Conservation (phyloP, 2,113 vertebrate genomes). For the Tenebrosternarchus preto region DNA sequence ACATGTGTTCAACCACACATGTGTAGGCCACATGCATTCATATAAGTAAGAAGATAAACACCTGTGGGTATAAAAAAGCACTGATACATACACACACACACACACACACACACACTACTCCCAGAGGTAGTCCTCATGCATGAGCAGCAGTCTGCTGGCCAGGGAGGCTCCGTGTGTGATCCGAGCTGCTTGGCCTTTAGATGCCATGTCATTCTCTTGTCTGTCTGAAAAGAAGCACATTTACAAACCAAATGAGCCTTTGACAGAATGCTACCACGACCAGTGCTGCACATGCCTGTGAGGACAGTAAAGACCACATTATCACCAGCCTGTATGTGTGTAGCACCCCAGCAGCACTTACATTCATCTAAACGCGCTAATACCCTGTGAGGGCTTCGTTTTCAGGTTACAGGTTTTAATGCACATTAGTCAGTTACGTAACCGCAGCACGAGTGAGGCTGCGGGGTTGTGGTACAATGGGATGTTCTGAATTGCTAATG, state of each 20-base stretch:
- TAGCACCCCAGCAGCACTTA: not conserved
- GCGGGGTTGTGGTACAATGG: slow-evolving; percentile 32
- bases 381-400: not conserved
- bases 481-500: slow-evolving; percentile 53
- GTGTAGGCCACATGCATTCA: not conserved
- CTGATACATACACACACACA: not conserved
- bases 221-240: slow-evolving; percentile 31
- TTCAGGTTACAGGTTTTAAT: not conserved
- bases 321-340: not conserved
- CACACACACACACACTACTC: slow-evolving; percentile 17
- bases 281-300: not conserved
- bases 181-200: slow-evolving; percentile 41
- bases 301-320: not conserved
- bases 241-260: slow-evolving; percentile 43
- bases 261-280: not conserved
- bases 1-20: slow-evolving; percentile 2
- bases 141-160: slow-evolving; percentile 11
- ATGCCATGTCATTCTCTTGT: not conserved
- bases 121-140: slow-evolving; percentile 30
- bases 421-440: not conserved
- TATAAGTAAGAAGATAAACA: not conserved
- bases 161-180: slow-evolving; percentile 34
- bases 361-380: not conserved
- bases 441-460: slow-evolving; percentile 1
- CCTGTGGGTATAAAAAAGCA: not conserved